Percentiles rank a stretch among this genome's conserved stretches.
phyloP scores from a whole-genome alignment of 2,113 vertebrate species.

The Cinclus mexicanus region DNA sequence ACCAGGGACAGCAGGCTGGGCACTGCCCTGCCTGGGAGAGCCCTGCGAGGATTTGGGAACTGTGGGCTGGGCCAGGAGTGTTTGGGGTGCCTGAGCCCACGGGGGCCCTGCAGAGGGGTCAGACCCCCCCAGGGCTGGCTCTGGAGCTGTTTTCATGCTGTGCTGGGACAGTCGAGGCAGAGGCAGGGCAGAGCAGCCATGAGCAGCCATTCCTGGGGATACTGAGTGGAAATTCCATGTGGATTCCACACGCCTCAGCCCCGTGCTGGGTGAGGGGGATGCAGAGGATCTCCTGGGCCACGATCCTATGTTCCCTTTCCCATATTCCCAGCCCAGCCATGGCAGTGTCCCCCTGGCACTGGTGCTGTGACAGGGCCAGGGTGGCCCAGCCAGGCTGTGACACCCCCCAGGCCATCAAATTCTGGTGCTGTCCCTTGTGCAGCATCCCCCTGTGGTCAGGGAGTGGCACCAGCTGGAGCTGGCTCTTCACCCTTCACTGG shows the following conservation, averaged over 20 bases:
- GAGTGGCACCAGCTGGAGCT: not conserved
- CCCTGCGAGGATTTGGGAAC: accelerated
- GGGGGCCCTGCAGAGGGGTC: not conserved
- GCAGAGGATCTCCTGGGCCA: not conserved
- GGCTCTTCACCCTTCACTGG: not conserved
- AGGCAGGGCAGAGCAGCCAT: not conserved
- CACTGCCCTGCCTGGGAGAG: not conserved
- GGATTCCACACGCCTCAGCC: not conserved
- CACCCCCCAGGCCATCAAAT: accelerated
- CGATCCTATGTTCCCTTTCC: not conserved
- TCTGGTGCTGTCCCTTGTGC: accelerated
- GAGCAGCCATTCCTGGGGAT: not conserved
- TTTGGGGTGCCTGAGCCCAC: not conserved
- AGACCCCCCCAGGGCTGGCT: not conserved
- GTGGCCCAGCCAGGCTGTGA: not conserved
- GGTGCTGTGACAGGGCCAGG: not conserved
- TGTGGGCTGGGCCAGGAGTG: not conserved
- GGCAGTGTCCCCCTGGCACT: not conserved
- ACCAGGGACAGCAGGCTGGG: not conserved
- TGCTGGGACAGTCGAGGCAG: accelerated
- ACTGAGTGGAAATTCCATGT: not conserved
- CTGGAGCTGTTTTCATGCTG: not conserved
- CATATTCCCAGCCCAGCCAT: not conserved
- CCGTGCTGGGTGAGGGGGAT: not conserved
- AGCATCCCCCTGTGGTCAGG: accelerated